Evolutionary conservation across 2,113 vertebrate species (phyloP).

Genomic region (Ellobius talpinus): DNA sequence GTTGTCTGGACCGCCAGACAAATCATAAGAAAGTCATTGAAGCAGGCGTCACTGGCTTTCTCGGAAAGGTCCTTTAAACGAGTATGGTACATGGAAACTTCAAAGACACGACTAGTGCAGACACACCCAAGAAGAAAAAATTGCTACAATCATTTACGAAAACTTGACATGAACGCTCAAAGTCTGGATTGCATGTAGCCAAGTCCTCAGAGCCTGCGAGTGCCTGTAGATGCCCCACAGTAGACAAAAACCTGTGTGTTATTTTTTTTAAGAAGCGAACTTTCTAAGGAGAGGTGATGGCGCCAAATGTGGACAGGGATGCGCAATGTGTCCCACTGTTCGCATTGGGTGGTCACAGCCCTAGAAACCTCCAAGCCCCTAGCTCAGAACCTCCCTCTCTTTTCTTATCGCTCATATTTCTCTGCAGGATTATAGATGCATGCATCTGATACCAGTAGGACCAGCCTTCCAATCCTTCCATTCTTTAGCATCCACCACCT

Average conservation of each 20-base stretch:
- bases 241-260: background rate
- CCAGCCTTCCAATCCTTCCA: background rate
- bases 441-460: background rate
- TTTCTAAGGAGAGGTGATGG: background rate
- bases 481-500: background rate
- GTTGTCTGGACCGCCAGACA: background rate
- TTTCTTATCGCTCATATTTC: background rate
- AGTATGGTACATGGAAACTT: background rate
- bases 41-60: background rate
- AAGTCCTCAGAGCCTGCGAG: background rate
- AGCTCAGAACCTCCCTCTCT: background rate
- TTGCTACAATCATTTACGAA: background rate
- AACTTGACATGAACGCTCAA: background rate
- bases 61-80: background rate
- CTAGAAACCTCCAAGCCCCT: background rate
- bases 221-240: background rate
- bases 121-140: background rate
- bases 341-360: background rate
- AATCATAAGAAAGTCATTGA: conserved; percentile 26
- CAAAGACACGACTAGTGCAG: background rate
- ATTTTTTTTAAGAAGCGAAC: background rate
- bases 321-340: background rate
- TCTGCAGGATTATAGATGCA: background rate
- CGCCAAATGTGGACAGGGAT: background rate
- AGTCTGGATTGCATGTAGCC: background rate